Evolutionary conservation across 2,113 vertebrate species (phyloP), one percentile per base, ranked within the genome.

Genomic region (Vanacampus margaritifer): DNA sequence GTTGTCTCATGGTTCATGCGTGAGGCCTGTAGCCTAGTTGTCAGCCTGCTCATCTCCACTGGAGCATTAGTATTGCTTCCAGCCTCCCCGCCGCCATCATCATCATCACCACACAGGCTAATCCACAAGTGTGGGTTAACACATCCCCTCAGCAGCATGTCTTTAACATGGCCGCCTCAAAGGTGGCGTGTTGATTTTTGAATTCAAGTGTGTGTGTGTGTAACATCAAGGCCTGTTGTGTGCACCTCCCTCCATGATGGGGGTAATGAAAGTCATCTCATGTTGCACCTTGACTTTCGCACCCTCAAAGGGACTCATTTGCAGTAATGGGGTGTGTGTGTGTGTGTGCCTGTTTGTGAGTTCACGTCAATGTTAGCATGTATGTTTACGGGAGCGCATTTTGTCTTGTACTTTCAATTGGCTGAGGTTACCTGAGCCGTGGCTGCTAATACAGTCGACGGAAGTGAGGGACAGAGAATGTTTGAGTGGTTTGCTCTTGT

Each of bases 221-320:
- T 32, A 32, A 32, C 54, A 2, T 1, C 17, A 0, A 41, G 58
- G 58, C 39, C 37, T 66, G 70, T 71, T 64, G 57, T 65, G 28
- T 32, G 28, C 28, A 32, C 28, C 28, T 32, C 28, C 28, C 28
- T 32, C 28, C 28, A 72, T 79, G 71, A 74, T 67, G 78, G 10
- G 26, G 73, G 73, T 82, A 77, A 82, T 80, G 76, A 81, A 74
- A 41, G 35, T 48, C 19, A 72, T 67, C 50, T 80, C 78, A 66
- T 80, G 76, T 86, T 85, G 64, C 82, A 80, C 76, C 71, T 82
- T 83, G 73, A 77, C 76, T 80, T 75, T 82, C 71, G 79, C 80
- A 76, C 54, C 50, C 74, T 74, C 60, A 48, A 74, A 74, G 71
- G 77, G 64, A 51, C 60, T 81, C 60, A 81, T 80, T 81, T 64